Conservation (phyloP, 2,113 vertebrate species). For the Panthera tigris region DNA sequence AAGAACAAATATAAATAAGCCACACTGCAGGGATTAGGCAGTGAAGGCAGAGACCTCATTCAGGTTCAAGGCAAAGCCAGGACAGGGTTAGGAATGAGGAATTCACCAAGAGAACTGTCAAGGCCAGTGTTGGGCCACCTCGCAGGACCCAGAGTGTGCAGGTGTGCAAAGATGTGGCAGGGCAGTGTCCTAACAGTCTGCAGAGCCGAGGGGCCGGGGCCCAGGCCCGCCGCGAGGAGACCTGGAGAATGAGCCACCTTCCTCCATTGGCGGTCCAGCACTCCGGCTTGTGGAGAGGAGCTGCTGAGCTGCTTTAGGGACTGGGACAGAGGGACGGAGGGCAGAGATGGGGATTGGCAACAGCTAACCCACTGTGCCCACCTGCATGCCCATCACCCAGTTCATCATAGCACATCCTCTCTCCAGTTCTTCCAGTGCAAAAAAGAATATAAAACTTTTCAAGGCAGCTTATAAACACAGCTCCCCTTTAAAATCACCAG, state of each 20-base stretch:
- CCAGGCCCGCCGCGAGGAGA: too few relatives aligned
- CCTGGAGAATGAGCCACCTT: background rate
- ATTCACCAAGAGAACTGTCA: too few relatives aligned
- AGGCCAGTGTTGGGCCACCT: background rate
- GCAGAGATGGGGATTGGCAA: background rate
- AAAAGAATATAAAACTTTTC: background rate
- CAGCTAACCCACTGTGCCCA: background rate
- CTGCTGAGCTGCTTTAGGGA: background rate
- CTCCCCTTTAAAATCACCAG: background rate
- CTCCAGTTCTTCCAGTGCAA: background rate
- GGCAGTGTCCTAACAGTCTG: background rate
- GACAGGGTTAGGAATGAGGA: background rate
- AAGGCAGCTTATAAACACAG: background rate
- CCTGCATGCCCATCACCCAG: background rate
- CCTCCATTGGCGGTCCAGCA: too few relatives aligned
- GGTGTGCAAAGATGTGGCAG: background rate
- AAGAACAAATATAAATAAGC: background rate
- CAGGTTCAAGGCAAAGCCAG: background rate
- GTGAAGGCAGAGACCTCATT: background rate
- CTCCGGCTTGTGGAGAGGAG: too few relatives aligned
- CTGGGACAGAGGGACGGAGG: background rate
- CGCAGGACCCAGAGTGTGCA: background rate
- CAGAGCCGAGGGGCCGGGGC: background rate
- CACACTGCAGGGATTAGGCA: background rate
- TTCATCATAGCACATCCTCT: background rate